phyloP scores from a whole-genome alignment of 2,888 invertebrate genomes.

The Dryobotodes eremita region DNA sequence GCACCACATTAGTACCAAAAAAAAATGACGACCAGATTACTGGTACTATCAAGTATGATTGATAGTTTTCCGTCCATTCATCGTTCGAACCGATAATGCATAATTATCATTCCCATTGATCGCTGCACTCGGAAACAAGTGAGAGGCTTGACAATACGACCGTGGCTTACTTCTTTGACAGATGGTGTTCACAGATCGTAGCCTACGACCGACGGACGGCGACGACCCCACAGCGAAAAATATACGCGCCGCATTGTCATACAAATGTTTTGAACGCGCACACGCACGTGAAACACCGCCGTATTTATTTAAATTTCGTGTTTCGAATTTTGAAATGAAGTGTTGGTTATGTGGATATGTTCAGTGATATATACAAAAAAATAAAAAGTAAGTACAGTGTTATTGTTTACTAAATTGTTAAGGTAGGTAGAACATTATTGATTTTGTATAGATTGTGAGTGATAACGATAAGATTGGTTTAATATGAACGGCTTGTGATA shows the following conservation, averaged over 20 bases:
- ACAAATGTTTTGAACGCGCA: constrained; percentile 74
- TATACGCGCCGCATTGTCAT: constrained; percentile 82
- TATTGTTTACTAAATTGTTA: constrained; percentile 17
- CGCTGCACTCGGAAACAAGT: constrained; percentile 75
- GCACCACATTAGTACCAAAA: constrained; percentile 1
- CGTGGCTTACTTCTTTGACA: constrained; percentile 86
- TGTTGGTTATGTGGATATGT: constrained; percentile 42
- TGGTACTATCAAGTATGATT: constrained; percentile 31
- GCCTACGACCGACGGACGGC: constrained; percentile 78
- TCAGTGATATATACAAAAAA: constrained; percentile 16
- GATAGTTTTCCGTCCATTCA: constrained; percentile 54
- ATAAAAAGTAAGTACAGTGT: constrained; percentile 38
- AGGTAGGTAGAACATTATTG: constrained; percentile 40
- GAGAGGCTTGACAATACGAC: constrained; percentile 82
- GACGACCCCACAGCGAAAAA: constrained; percentile 80
- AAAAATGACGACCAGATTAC: constrained; percentile 31
- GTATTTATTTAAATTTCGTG: constrained; percentile 36
- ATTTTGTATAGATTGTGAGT: constrained; percentile 38
- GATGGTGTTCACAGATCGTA: constrained; percentile 76
- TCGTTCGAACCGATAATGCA: constrained; percentile 23
- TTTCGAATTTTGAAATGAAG: constrained; percentile 39
- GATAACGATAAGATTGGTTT: constrained; percentile 26
- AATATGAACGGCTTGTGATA: constrained; percentile 29
- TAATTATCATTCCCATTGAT: constrained; percentile 54
- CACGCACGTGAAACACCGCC: constrained; percentile 63